A percentile compares a stretch with the other conserved stretches of the same genome.
Conservation (phyloP, 2,888 invertebrate genomes). For the Drosophila helvetica region DNA sequence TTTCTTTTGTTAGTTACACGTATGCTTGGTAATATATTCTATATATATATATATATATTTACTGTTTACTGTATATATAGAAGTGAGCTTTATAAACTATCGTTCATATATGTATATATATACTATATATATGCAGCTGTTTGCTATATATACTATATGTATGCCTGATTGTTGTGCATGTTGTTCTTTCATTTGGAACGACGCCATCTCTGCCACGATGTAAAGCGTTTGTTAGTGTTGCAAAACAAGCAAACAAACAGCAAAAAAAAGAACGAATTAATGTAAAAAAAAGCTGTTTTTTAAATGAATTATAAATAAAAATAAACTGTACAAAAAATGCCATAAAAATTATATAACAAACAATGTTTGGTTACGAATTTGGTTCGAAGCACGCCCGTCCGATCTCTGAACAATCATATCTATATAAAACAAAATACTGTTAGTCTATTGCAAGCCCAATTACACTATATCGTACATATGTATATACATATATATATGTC, state of each 20-base stretch:
- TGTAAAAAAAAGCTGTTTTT: conserved; percentile 26
- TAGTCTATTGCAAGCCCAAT: conserved; percentile 79
- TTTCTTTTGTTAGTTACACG: conserved; percentile 74
- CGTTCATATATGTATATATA: conserved; percentile 46
- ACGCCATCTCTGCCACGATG: conserved; percentile 64
- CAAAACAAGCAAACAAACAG: conserved; percentile 30
- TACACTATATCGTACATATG: conserved; percentile 52
- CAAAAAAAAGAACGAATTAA: no score
- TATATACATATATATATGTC: conserved; percentile 55
- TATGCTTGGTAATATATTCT: conserved; percentile 74
- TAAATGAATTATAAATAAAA: conserved; percentile 52
- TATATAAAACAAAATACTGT: conserved; percentile 73
- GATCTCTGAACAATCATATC: conserved; percentile 18
- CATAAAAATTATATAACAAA: conserved; percentile 78
- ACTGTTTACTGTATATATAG: conserved; percentile 27
- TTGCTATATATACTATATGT: conserved; percentile 76
- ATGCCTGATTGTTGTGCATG: conserved; percentile 80
- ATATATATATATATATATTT: conserved; percentile 66
- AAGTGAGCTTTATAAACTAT: conserved; percentile 51
- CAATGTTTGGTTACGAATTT: conserved; percentile 75
- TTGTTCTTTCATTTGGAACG: conserved; percentile 59
- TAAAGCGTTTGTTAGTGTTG: conserved; percentile 57
- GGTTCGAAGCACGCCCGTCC: conserved; percentile 67
- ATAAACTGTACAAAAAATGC: conserved; percentile 69
- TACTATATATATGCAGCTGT: conserved; percentile 52